Base-by-base conservation (phyloP, 2,888 invertebrate species). In the Diabrotica balteata region DNA sequence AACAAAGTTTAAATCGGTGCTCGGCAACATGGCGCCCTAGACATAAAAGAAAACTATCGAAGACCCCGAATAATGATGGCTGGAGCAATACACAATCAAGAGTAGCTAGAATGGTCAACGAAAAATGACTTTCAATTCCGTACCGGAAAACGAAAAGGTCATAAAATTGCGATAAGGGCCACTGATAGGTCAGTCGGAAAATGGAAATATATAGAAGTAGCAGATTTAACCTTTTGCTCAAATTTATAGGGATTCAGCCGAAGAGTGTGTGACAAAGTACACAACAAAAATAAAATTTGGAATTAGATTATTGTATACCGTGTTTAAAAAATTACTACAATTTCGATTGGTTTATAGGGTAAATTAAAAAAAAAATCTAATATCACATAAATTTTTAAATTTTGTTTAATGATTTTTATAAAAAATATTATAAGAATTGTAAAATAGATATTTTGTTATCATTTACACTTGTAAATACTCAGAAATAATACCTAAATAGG, bases 141-240 rank as follows among this genome's bases (percentile, higher is more conserved):
- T 42, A 47, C 22, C n/a, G 62, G 62, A 53, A 47, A 43, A 58
- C 46, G 53, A 44, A 51, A 44, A 43, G 63, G 53, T 63, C 57
- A 63, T 63, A 58, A 67, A 57, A 46, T 52, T 62, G 45, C 44
- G 50, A 62, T 67, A 67, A 45, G 52, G 58, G 49, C 9, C 61
- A 53, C 62, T 62, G 67, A 67, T 67, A 67, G 62, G 62, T 53
- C 45, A 44, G 47, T 52, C 57, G 58, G 67, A 52, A 67, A 67
- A 62, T 62, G 67, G 52, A 57, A 62, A 62, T 58, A 58, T 62
- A 59, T 43, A 52, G 46, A 66, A 66, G 47, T 62, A 32, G 17
- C 57, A 44, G 42, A 22, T 52, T 11, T n/a, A 42, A 63, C 44
- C 57, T 32, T 57, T 63, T 57, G 43, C 47, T 52, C 7, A 22